Base-by-base conservation (phyloP, 2,113 vertebrate species). In the Electrona antarctica region DNA sequence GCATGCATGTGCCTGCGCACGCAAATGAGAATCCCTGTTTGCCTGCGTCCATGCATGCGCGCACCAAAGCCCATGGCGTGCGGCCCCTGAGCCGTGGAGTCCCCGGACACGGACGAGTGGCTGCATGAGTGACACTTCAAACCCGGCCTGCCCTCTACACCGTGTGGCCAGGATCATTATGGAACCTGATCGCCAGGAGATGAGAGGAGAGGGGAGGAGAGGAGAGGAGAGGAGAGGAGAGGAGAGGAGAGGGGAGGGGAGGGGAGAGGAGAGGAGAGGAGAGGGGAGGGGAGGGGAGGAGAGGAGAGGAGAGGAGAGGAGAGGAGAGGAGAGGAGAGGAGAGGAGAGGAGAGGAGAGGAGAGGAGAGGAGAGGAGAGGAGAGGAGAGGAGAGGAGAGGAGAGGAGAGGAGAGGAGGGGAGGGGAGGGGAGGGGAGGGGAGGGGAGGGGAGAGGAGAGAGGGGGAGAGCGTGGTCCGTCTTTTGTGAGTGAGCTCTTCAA, bases 401-500 rank as follows among this genome's bases (percentile, higher is more conserved):
- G n/a, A 21, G 29, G 57, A 51, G 50, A 51, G 69, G 54, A 71
- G 50, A 14, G 29, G 46, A 33, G 58, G 8, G 28, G 29, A 29
- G 8, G 2, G 29, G 21, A 11, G 58, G 4, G 21, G 12, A 29
- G 4, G 13, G 6, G 10, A n/a, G 29, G 4, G 63, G 21, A 13
- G 12, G 6, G 12, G 50, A 13, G 50, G 6, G 12, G 50, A 13
- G 50, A 50, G 15, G 6, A 8, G 52, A 13, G 28, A 10, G 14
- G 47, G 78, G 10, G 49, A 77, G 63, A 52, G 61, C 70, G 52
- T 67, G 80, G 82, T 80, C 82, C 68, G 67, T 86, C 79, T 82
- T 91, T 90, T 78, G 80, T 74, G 67, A 76, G 73, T 52, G 73
- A 84, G 79, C 56, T 79, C 88, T 89, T 90, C 82, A 90, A 92